Conservation (phyloP, 1,140 invertebrate genomes). For the roundworm (Caenorhabditis elegans) region WBcel235 BX284604.4:11586501-11587000, state of each 20-base stretch:
- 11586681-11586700: slow-evolving; percentile 16
- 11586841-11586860: background rate
- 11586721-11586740: background rate
- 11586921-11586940: slow-evolving; percentile 36
- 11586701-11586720: slow-evolving; percentile 14
- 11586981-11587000: slow-evolving; percentile 34
- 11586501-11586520: slow-evolving; percentile 36
- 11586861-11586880: background rate
- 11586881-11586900: slow-evolving; percentile 28
- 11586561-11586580: slow-evolving; percentile 39
- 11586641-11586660: slow-evolving; percentile 32
- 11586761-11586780: background rate
- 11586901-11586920: background rate
- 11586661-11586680: background rate
- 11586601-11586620: slow-evolving; percentile 39
- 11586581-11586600: slow-evolving; percentile 25
- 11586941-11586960: slow-evolving; percentile 25
- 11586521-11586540: slow-evolving; percentile 30
- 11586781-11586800: background rate
- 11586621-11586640: slow-evolving; percentile 40
- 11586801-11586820: background rate
- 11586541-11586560: slow-evolving; percentile 41
- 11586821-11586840: background rate
- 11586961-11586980: background rate
- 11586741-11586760: background rate